Conservation (phyloP, 2,888 invertebrate species). For the Argyra leucocephala region DNA sequence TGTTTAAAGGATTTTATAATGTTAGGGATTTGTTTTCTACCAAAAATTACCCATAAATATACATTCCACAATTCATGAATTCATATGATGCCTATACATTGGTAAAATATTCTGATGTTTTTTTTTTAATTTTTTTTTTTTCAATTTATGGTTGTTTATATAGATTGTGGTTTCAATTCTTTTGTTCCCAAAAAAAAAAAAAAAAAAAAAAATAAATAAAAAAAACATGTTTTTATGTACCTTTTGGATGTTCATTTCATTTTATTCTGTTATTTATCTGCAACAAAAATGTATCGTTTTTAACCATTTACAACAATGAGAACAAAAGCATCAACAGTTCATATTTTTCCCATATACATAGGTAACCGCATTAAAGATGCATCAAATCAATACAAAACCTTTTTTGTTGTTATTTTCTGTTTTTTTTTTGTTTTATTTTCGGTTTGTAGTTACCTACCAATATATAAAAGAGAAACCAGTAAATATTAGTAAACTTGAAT, state of each 20-base stretch:
- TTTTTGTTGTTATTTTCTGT: background rate
- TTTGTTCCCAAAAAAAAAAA: background rate
- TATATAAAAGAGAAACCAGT: background rate
- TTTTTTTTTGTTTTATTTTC: background rate
- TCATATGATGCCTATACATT: too few species aligned
- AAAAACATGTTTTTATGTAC: background rate
- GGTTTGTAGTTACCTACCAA: background rate
- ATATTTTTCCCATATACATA: conserved; percentile 3
- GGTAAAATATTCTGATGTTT: too few species aligned
- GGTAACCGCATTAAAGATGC: background rate
- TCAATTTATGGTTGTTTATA: background rate
- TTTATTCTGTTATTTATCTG: background rate
- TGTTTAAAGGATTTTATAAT: too few species aligned
- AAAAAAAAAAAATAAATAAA: background rate
- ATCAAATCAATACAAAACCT: conserved; percentile 2
- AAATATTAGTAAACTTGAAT: conserved; percentile 1
- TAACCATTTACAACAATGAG: background rate
- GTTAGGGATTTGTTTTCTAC: too few species aligned
- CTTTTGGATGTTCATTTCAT: background rate
- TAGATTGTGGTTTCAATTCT: background rate
- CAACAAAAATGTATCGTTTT: background rate
- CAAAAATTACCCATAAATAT: too few species aligned
- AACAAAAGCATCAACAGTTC: conserved; percentile 6
- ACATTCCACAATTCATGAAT: too few species aligned
- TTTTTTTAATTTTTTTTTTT: background rate